Base-by-base conservation (phyloP, 2,888 invertebrate genomes). In the Dendrolimus pini region DNA sequence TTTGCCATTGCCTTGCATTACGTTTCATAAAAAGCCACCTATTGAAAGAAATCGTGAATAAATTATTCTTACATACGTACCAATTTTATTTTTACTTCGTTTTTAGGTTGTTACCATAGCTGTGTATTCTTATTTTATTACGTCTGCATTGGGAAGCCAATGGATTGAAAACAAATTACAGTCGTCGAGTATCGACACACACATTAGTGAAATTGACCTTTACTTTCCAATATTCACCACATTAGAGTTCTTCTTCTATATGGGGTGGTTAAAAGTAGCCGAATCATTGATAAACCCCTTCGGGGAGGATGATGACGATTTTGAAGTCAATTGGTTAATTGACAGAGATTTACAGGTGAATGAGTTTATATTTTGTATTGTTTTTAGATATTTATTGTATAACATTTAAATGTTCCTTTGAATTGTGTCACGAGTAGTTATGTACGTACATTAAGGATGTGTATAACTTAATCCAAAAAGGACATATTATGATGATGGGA, bases 211-310 rank as follows among this genome's bases (percentile, higher is more conserved):
- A 66, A 94, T 97, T 71, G 97, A 97, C 83, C 88, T 96, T 54
- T 97, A 97, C 77, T 95, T 98, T 78, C 98, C 98, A 0, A 92
- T 98, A 69, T 98, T 98, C 79, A 96, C 96, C 7, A 95, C 96
- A 12, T 86, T 98, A 61, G 96, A 98, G 80, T 96, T 97, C 79
- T 95, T 95, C 80, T 95, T 96, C 86, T 96, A 96, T 74, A 95
- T 96, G 94, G 97, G 97, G 12, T 97, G 97, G 97, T 85, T 97
- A 52, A 97, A 97, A 89, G 97, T 97, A 71, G 97, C 97, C 30
- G 97, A 97, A 84, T 94, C 96, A 0, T 85, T 97, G 58, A 96
- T 98, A 63, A 98, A 98, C 85, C 97, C 97, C 0, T 97, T 97
- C 71, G 97, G 97, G 1, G 97, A 97, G 76, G 97, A 97, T 70